These are phyloP conservation scores for Esox masquinongy DNA, from an alignment of 2,797 vertebrate species.

Conservation along the genomic window DNA sequence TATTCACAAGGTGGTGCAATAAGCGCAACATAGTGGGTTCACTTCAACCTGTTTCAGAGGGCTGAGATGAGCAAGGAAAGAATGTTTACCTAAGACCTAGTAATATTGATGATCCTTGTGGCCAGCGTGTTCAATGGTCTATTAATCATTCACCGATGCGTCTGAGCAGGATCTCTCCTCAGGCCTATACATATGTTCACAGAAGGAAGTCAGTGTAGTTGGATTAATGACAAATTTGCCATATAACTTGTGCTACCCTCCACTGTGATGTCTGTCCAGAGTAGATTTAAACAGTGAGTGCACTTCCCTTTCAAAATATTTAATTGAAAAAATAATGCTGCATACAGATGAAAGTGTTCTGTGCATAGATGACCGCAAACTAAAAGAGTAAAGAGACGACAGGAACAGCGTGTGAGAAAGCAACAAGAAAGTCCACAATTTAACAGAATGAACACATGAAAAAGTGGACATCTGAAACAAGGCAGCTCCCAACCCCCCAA, in stretches of 20 bases:
- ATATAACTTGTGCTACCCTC: slow-evolving; percentile 47
- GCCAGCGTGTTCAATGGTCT: slow-evolving; percentile 50
- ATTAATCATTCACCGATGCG: slow-evolving; percentile 60
- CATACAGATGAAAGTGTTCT: too few species aligned
- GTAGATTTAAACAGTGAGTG: neutral
- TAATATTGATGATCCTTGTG: slow-evolving; percentile 56
- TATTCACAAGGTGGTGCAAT: slow-evolving; percentile 77
- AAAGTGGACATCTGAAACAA: too few species aligned
- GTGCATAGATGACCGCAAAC: too few species aligned
- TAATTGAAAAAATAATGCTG: too few species aligned
- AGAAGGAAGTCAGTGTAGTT: neutral
- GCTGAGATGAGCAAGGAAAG: slow-evolving; percentile 40
- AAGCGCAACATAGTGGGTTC: slow-evolving; percentile 59
- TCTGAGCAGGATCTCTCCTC: slow-evolving; percentile 35
- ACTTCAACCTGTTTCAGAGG: slow-evolving; percentile 33
- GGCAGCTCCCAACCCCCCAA: too few species aligned
- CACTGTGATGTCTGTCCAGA: slow-evolving; percentile 34
- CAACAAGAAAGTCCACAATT: too few species aligned
- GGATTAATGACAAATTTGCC: too few species aligned
- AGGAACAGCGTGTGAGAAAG: too few species aligned
- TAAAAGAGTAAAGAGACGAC: too few species aligned
- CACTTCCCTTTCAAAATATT: neutral
- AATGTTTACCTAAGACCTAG: slow-evolving; percentile 50
- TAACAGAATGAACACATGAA: too few species aligned
- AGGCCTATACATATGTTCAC: neutral